Evolutionary conservation across 2,113 vertebrate genomes (phyloP), one percentile per base, ranked within the genome.

Genomic region (Colaptes auratus): DNA sequence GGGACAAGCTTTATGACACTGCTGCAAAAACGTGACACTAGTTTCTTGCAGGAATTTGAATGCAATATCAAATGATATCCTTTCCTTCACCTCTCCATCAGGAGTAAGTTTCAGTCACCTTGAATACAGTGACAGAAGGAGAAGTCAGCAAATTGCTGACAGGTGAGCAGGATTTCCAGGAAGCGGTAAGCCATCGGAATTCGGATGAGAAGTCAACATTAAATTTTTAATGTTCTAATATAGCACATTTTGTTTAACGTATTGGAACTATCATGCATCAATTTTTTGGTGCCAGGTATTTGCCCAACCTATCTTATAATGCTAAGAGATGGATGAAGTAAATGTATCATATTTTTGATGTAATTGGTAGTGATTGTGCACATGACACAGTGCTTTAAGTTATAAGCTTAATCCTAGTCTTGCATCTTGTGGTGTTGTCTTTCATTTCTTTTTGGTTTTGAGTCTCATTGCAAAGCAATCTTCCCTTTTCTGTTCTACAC

Each of bases 271-370:
- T 89, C 95, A 95, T 95, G 93, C 96, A 96, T 97, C 97, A 96
- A 52, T 97, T 97, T 96, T 96, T 97, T 96, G 92, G 91, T 98
- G 95, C 96, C 95, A 91, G 83, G 31, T 97, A 97, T 96, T 96
- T 96, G 90, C 95, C 93, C 96, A 88, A 82, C 96, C 96, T 97
- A 94, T 95, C 95, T 94, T 97, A 96, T 91, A 93, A 96, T 95
- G 90, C 79, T 94, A 96, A 96, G 97, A 97, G 92, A 93, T 90
- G 88, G 86, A 94, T 96, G 82, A 94, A 89, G 82, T 96, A 97
- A 89, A 82, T 96, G 70, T 97, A 55, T 82, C 91, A 94, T 97
- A 93, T 96, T 96, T 97, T 96, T 97, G 89, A 84, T 94, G 58
- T 96, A 89, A 97, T 84, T 91, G 48, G 86, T 96, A 97, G 89